Evolutionary conservation across 2,797 vertebrate species (phyloP).

Genomic region (Sparidentex hasta): DNA sequence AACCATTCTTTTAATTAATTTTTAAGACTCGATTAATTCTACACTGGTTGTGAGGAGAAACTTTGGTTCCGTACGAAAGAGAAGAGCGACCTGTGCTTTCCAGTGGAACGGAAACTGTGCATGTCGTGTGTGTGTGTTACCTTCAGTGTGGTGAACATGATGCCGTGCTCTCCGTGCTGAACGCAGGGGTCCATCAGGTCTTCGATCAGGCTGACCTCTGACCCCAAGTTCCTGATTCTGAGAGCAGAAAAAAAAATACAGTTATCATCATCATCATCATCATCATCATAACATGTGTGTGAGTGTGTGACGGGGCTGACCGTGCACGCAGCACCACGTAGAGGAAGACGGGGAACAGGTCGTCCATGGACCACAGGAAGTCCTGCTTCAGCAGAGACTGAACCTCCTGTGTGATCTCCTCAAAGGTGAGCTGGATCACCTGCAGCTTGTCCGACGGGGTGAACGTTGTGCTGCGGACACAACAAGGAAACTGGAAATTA

Average conservation of each 20-base stretch:
- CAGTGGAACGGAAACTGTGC: too few relatives aligned
- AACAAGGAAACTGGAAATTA: neutral
- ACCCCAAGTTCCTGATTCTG: slow-evolving; percentile 97
- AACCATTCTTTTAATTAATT: too few relatives aligned
- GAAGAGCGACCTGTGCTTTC: too few relatives aligned
- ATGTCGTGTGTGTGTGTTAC: slow-evolving; percentile 66
- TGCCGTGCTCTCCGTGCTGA: slow-evolving; percentile 97
- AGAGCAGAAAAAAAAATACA: neutral
- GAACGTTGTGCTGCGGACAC: slow-evolving; percentile 92
- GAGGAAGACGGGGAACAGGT: slow-evolving; percentile 98
- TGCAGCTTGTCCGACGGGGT: slow-evolving; percentile 98
- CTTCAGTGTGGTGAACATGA: slow-evolving; percentile 99
- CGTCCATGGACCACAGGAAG: slow-evolving; percentile 99
- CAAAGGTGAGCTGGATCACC: slow-evolving; percentile 98
- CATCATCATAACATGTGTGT: neutral
- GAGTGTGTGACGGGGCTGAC: slow-evolving; percentile 72
- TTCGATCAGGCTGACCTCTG: slow-evolving; percentile 97
- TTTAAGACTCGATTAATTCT: too few relatives aligned
- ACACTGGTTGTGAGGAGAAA: too few relatives aligned
- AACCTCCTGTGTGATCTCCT: slow-evolving; percentile 97
- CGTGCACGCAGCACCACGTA: slow-evolving; percentile 97
- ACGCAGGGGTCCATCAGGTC: slow-evolving; percentile 98
- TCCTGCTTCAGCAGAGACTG: slow-evolving; percentile 91
- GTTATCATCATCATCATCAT: too few relatives aligned
- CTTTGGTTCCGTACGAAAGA: too few relatives aligned